A percentile compares a stretch with the other conserved stretches of the same genome.
Evolutionary conservation across 2,888 invertebrate genomes (phyloP).

Genomic region (Meghimatium bilineatum): DNA sequence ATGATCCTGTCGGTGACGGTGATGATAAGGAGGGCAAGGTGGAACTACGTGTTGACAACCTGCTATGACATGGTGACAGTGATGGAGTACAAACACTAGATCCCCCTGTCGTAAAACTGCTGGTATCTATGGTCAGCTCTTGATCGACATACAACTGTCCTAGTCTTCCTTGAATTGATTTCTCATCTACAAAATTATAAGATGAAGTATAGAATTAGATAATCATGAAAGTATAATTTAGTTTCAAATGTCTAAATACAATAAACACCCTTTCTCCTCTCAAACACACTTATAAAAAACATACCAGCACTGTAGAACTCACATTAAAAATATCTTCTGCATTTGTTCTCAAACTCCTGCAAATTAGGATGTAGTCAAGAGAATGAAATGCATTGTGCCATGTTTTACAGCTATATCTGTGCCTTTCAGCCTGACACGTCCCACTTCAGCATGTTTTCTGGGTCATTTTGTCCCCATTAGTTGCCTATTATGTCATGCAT

Average conservation of each 20-base stretch:
- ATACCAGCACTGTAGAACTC: not conserved
- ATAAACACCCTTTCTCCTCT: not conserved
- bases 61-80: constrained; percentile 43
- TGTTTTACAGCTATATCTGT: too few relatives aligned
- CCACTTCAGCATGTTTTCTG: too few relatives aligned
- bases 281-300: not conserved
- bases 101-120: constrained; percentile 35
- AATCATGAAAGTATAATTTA: not conserved
- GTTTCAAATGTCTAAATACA: not conserved
- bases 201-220: not conserved
- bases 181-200: constrained; percentile 32
- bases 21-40: constrained; percentile 47
- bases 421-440: too few relatives aligned
- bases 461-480: too few relatives aligned
- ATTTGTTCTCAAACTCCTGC: too few relatives aligned
- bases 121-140: constrained; percentile 47
- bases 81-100: constrained; percentile 36
- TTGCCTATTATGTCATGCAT: too few relatives aligned
- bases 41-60: constrained; percentile 46
- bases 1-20: constrained; percentile 45
- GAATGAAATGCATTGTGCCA: too few relatives aligned
- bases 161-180: not conserved
- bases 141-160: constrained; percentile 38
- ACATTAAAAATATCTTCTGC: not conserved
- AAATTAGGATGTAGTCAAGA: too few relatives aligned